phyloP scores from a whole-genome alignment of 2,888 invertebrate genomes.

The Troilus luridus region DNA sequence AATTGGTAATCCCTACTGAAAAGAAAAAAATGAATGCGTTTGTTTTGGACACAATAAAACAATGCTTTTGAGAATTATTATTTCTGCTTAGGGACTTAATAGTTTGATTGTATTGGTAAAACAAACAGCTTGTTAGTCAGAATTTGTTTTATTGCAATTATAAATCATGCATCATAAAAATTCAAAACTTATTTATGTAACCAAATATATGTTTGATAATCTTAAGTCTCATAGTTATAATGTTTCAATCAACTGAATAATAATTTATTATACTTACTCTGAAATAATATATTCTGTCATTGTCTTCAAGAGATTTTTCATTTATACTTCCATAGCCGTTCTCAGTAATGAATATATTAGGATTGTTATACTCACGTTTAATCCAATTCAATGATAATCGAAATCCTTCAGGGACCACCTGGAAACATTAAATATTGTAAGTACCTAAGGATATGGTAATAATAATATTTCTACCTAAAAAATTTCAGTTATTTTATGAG shows the following conservation, averaged over 20 bases:
- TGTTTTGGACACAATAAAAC: background rate
- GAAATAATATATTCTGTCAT: conserved; percentile 72
- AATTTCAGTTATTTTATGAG: too few relatives aligned
- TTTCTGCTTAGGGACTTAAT: background rate
- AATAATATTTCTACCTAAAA: background rate
- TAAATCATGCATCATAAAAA: too few relatives aligned
- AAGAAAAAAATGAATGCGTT: background rate
- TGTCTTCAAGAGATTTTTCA: conserved; percentile 66
- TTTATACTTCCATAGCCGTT: conserved; percentile 69
- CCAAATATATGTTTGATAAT: too few relatives aligned
- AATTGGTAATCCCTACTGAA: background rate
- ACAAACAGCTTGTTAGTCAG: background rate
- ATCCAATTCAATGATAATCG: conserved; percentile 70
- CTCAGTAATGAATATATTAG: conserved; percentile 70
- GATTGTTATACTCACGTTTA: conserved; percentile 69
- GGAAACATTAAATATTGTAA: conserved; percentile 52
- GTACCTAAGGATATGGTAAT: background rate
- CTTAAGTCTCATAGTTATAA: too few relatives aligned
- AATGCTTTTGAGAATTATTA: background rate
- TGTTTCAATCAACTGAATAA: background rate
- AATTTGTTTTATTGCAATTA: background rate
- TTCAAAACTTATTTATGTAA: too few relatives aligned
- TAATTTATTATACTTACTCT: conserved; percentile 63
- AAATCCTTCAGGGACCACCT: conserved; percentile 72
- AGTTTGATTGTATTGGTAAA: background rate